Evolutionary conservation across 2,113 vertebrate genomes (phyloP), one percentile per base, ranked within the genome.

Genomic region (Willisornis vidua): DNA sequence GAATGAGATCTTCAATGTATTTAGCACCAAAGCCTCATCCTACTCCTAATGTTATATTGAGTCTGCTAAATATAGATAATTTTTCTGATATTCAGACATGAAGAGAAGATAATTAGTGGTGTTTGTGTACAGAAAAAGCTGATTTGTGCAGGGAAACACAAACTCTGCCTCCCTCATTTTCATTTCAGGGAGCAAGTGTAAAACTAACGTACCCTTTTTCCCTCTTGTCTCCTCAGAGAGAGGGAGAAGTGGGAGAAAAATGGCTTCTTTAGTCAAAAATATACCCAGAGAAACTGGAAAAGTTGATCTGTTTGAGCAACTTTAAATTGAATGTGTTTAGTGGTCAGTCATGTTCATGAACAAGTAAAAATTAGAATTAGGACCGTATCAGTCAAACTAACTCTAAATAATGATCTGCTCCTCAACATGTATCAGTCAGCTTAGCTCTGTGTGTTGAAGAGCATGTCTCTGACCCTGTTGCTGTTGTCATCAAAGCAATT

Each of bases 41-140:
- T 93, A 51, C 39, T 85, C 37, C n/a, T 88, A 54, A 79, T 68
- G 31, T 86, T 88, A 70, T 45, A 90, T 19, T 82, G 49, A 82
- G 54, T 80, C 75, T 77, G 52, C 68, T 94, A 96, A 95, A 92
- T 78, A 89, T 86, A 96, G 76, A 72, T 92, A 71, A 92, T 84
- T 96, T 80, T 92, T 92, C 58, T 86, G 72, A 93, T 88, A 85
- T 80, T 96, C 85, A 94, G 71, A 77, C 77, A 86, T 80, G 72
- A 91, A 84, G 76, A 81, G 62, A 92, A 80, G 46, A 79, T 78
- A 90, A 93, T 93, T 92, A 94, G 72, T 86, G 48, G 29, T 90
- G 76, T 90, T 89, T 93, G 72, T 84, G 85, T 84, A 78, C 62
- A 67, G 62, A 91, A 89, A 90, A 91, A 85, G 75, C 74, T 87